Evolutionary conservation across 2,888 invertebrate species (phyloP).

Genomic region (Rotaria macrura): DNA sequence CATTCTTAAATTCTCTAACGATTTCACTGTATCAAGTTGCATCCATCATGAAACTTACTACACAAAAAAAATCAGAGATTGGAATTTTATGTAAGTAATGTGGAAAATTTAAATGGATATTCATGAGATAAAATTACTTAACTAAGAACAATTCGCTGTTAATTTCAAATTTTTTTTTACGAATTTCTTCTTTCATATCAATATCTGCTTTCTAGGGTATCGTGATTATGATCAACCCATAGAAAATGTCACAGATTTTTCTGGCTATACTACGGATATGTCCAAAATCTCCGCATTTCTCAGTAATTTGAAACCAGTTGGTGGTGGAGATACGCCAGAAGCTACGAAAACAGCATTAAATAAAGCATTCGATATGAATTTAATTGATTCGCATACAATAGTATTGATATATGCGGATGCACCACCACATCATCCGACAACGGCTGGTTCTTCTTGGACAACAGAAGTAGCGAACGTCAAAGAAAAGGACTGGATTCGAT

Average conservation of each 20-base stretch:
- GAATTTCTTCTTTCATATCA: no score
- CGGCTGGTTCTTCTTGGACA: no score
- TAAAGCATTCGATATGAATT: background rate
- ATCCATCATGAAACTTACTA: background rate
- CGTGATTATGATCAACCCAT: background rate
- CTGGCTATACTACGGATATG: background rate
- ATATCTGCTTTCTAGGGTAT: background rate
- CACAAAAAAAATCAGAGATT: background rate
- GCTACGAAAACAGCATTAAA: no score
- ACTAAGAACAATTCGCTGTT: no score
- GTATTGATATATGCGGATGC: background rate
- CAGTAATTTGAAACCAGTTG: no score
- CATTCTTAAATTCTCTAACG: background rate
- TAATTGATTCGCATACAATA: background rate
- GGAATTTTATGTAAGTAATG: background rate
- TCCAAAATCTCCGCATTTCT: background rate
- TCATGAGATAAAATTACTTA: no score
- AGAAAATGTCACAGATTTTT: background rate
- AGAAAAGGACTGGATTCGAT: background rate
- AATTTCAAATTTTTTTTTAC: no score
- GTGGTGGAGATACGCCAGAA: background rate
- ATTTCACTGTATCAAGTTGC: background rate
- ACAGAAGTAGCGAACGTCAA: background rate
- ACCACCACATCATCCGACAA: no score
- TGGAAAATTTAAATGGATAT: no score